Evolutionary conservation across 1,140 invertebrate genomes (phyloP), one percentile per base, ranked within the genome.

Genomic region (Latrodectus geometricus): DNA sequence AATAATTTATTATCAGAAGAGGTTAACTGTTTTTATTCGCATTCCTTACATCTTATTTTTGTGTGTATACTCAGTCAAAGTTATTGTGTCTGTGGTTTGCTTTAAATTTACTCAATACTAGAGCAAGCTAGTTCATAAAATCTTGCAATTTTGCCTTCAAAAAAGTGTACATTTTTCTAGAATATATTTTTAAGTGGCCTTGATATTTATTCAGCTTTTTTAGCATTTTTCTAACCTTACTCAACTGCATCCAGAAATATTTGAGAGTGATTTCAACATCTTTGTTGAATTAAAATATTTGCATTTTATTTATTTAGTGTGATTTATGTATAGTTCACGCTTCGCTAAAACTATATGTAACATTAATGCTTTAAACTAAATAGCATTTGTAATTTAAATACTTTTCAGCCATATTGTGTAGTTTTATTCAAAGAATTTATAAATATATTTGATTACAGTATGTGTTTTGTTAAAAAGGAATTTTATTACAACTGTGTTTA

Each of bases 61-160:
- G 68, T 81, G 68, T 81, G 79, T 68, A 81, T 81, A 68, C 21
- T 14, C 77, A 70, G 50, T 61, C 17, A 17, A 70, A 54, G 20
- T 77, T 77, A 50, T 61, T 79, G 76, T 78, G 56, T 79, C 66
- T 81, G 66, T 61, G 68, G 17, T 76, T 72, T 54, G 79, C 66
- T 81, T 81, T 81, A 21, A 69, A 70, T 81, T 81, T 72, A 68
- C 69, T 79, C 54, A 69, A 56, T 81, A 81, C 68, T 81, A 81
- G 79, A 49, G 79, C 79, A 81, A 81, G 79, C 79, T 81, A 81
- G 79, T 35, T 81, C 8, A 83, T 52, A 48, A 82, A 56, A 54
- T 83, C 80, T 83, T 74, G 80, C 80, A 74, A 49, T 83, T 83
- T 65, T 83, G 80, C 70, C 80, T 83, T 83, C 11, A 52, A 15